Base-by-base conservation (phyloP, 2,797 vertebrate species). In the Catamblyrhynchus diadema region DNA sequence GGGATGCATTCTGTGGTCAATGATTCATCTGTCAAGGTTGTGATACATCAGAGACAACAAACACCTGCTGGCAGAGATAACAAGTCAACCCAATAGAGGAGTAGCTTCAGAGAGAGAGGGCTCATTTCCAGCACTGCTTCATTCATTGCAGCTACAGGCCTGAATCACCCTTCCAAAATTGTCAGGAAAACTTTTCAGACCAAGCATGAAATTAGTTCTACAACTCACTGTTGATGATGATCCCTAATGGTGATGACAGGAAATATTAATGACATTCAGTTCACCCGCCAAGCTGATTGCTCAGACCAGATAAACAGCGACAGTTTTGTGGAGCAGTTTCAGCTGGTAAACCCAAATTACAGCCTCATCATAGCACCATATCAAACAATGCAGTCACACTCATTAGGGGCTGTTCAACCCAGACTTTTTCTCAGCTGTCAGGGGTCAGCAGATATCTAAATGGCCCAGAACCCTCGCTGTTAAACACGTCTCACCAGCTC, bases 161-260 rank as follows among this genome's bases (percentile, higher is more conserved):
- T 91, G 88, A 93, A 91, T 94, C 86, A 95, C 81, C 83, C 82
- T 91, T 88, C 66, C 62, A 93, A 86, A 93, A 84, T 64, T 84
- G 53, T 90, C 95, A 90, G 42, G 61, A 80, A 81, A 95, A 91
- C 39, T 8, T 62, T 87, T 3, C 61, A 75, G 61, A 42, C 42
- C 59, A 50, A 88, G 77, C 65, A 91, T 57, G 81, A 93, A 90
- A 66, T 91, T 54, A 56, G 59, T 77, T 92, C 33, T 41, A 67
- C 73, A 88, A 42, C 17, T 54, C 77, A 33, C 32, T 88, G 6
- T 69, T 30, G 10, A 8, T 57, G 28, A 62, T 30, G 24, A 89
- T 50, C 28, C 21, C 6, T 73, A 90, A 92, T 67, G 41, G 33
- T 7, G 20, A 84, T 75, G 81, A 82, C 91, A 85, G 78, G 88